Percentiles rank a stretch among this genome's conserved stretches.
These are phyloP conservation scores for Micrastur ruficollis DNA, from an alignment of 2,797 vertebrate genomes.

Conservation along the genomic window DNA sequence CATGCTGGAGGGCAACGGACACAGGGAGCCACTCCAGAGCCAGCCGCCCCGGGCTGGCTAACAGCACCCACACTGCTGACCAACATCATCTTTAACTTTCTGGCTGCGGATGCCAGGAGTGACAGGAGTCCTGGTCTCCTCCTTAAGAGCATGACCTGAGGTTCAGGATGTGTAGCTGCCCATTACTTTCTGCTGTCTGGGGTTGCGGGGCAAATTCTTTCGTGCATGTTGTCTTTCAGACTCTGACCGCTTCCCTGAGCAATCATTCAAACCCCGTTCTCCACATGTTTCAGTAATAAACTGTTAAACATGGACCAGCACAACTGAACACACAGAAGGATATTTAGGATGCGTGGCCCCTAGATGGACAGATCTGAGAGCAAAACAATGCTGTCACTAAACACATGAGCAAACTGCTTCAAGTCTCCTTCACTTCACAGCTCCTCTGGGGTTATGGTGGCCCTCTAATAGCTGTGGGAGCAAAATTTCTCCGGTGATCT, in stretches of 20 bases:
- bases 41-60: not conserved
- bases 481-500: not conserved
- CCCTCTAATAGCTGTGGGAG: not conserved
- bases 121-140: not conserved
- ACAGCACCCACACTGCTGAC: not conserved
- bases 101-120: not conserved
- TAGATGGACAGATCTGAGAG: not conserved
- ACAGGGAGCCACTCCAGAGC: fast-evolving
- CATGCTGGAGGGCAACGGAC: not conserved
- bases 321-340: not conserved
- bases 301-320: too few species aligned
- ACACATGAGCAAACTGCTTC: not conserved
- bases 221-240: not conserved
- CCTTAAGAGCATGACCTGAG: fast-evolving
- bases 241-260: not conserved
- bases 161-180: not conserved
- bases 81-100: not conserved
- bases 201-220: too few species aligned
- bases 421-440: not conserved
- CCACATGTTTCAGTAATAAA: not conserved
- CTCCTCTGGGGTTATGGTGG: not conserved
- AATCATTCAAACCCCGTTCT: not conserved
- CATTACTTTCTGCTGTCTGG: not conserved
- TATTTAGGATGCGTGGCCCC: not conserved
- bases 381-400: not conserved